A percentile compares a stretch with the other conserved stretches of the same genome.
phyloP scores from a whole-genome alignment of 1,140 invertebrate species.

The Helicoverpa armigera region DNA sequence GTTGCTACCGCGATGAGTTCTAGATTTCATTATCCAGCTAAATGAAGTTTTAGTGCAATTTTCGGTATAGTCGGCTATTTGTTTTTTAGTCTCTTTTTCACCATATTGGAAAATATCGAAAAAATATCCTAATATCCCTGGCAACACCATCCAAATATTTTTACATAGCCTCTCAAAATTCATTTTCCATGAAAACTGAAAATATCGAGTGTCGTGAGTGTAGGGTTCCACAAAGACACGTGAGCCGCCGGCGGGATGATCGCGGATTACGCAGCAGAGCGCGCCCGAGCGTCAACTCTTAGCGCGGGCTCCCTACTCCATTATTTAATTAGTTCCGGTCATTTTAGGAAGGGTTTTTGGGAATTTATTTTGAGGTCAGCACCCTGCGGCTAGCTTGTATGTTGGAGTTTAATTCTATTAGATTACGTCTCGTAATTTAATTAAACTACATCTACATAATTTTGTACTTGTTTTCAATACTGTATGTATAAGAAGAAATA shows the following conservation, averaged over 20 bases:
- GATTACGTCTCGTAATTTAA: neutral
- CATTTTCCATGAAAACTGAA: neutral
- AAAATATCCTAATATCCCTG: too few species aligned
- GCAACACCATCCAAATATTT: too few species aligned
- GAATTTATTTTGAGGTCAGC: conserved; percentile 16
- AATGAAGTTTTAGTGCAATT: too few species aligned
- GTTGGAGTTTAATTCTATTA: neutral
- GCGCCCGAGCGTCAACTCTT: conserved; percentile 36
- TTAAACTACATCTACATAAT: neutral
- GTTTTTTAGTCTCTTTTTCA: too few species aligned
- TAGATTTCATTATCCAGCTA: too few species aligned
- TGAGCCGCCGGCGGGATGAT: conserved; percentile 16
- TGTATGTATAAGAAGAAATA: neutral
- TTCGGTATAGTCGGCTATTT: too few species aligned
- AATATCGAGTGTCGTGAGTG: neutral
- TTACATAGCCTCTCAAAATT: too few species aligned
- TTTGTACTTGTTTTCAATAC: neutral
- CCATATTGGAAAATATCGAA: too few species aligned
- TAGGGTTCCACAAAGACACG: neutral
- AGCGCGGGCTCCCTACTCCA: conserved; percentile 25
- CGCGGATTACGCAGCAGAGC: conserved; percentile 26
- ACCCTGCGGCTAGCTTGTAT: neutral
- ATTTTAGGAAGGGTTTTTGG: conserved; percentile 9
- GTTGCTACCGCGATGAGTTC: too few species aligned
- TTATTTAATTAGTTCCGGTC: conserved; percentile 45